Base-by-base conservation (phyloP, 2,797 vertebrate species). In the Morelia viridis region DNA sequence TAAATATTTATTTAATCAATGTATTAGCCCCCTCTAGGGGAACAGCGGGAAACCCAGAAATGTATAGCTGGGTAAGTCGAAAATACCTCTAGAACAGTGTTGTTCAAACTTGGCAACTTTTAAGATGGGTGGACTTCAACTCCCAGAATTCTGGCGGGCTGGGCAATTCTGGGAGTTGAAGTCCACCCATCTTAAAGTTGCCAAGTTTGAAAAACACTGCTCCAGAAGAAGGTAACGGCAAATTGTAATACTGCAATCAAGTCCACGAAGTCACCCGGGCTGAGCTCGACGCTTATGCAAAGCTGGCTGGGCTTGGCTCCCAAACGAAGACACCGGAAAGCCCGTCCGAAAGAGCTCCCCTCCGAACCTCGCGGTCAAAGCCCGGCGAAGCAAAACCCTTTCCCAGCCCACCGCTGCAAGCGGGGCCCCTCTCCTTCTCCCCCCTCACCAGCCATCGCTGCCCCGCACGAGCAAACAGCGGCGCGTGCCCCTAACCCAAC, bases 401-500 rank as follows among this genome's bases (percentile, higher is more conserved):
- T 11, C 62, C 10, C 62, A 28, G 64, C 60, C 50, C 50, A 53
- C 50, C 60, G 0, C 11, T 11, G 26, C 26, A 64, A n/a, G 62
- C 11, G 26, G 10, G 24, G 62, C 10, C 11, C 3, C 62, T 68
- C 13, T 68, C n/a, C n/a, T 68, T 17, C 65, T n/a, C n/a, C 1
- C n/a, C 13, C n/a, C n/a, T 68, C n/a, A 5, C 65, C 12, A 2
- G n/a, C 31, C 65, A 68, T 31, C 4, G 13, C n/a, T n/a, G 13
- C 65, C n/a, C 65, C n/a, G 65, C 65, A 31, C 13, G 17, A 19
- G 58, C 58, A 19, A 60, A 60, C 17, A 22, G 58, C 58, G 19
- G 5, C 17, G 31, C 0, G 19, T 9, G 4, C 3, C 26, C 24
- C 26, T 0, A 5, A 4, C 58, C 0, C 56, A 2, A 56, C 22